A percentile compares a stretch with the other conserved stretches of the same genome.
Evolutionary conservation across 2,797 vertebrate species (phyloP).

Genomic region (Eremophila alpestris): DNA sequence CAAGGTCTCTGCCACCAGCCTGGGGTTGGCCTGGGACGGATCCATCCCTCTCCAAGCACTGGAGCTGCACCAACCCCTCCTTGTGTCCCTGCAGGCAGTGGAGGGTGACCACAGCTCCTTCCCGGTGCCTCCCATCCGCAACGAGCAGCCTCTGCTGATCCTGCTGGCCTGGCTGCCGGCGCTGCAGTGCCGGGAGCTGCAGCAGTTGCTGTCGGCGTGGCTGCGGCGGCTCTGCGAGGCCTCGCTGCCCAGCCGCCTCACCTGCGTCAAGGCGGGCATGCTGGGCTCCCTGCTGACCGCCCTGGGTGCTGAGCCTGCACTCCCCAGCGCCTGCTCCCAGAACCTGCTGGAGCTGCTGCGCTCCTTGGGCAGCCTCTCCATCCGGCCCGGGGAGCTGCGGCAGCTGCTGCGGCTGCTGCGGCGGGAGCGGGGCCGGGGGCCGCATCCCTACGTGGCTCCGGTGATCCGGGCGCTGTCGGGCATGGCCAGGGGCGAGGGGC

Average conservation of each 20-base stretch:
- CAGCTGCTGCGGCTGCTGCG: slow-evolving; percentile 83
- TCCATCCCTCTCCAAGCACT: accelerated
- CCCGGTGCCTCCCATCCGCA: slow-evolving; percentile 83
- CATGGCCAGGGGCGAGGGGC: slow-evolving; percentile 85
- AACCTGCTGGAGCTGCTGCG: slow-evolving; percentile 87
- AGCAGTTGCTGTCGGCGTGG: slow-evolving; percentile 86
- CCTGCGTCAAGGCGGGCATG: slow-evolving; percentile 91
- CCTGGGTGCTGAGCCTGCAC: slow-evolving; percentile 73
- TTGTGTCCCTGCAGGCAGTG: slow-evolving; percentile 80
- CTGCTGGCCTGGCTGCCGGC: slow-evolving; percentile 91
- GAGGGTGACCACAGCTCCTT: slow-evolving; percentile 85
- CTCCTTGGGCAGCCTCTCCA: slow-evolving; percentile 87
- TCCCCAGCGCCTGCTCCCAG: slow-evolving; percentile 84
- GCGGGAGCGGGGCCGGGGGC: slow-evolving; percentile 58
- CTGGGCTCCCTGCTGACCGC: slow-evolving; percentile 84
- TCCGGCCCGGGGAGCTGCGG: slow-evolving; percentile 87
- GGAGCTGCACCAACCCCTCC: background rate
- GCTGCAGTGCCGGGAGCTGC: slow-evolving; percentile 83
- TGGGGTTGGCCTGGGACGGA: accelerated
- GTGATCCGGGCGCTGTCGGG: slow-evolving; percentile 85
- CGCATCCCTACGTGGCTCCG: slow-evolving; percentile 77
- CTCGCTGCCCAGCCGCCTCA: slow-evolving; percentile 86
- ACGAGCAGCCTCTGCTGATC: slow-evolving; percentile 91
- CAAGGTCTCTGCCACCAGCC: background rate
- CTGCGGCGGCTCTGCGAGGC: slow-evolving; percentile 86